Evolutionary conservation across 1,140 invertebrate genomes (phyloP).

Genomic region (Drosophila grimshawi): DNA sequence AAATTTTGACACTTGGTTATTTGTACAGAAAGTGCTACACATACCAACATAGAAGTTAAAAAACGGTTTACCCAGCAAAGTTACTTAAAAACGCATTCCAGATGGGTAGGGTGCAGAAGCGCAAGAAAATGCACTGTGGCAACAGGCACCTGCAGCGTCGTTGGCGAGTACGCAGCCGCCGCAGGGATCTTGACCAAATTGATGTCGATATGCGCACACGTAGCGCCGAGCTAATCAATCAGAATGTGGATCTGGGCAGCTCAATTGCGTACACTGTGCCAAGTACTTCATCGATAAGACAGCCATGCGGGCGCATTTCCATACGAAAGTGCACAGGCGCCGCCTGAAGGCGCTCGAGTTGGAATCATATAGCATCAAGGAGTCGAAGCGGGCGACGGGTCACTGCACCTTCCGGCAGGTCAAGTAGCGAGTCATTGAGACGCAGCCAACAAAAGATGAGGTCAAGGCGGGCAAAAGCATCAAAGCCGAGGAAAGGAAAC

Average conservation of each 20-base stretch:
- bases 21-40: too few relatives aligned
- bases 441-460: slow-evolving; percentile 86
- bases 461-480: slow-evolving; percentile 75
- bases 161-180: slow-evolving; percentile 88
- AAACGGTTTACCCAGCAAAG: too few relatives aligned
- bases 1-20: too few relatives aligned
- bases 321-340: slow-evolving; percentile 95
- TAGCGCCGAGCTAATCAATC: slow-evolving; percentile 91
- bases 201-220: slow-evolving; percentile 91
- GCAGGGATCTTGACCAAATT: slow-evolving; percentile 93
- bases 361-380: slow-evolving; percentile 96
- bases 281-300: slow-evolving; percentile 94
- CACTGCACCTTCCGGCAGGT: slow-evolving; percentile 92
- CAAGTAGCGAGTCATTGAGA: slow-evolving; percentile 91
- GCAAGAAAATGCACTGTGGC: slow-evolving; percentile 91
- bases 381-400: slow-evolving; percentile 95
- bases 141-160: slow-evolving; percentile 89
- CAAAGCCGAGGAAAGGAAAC: slow-evolving; percentile 49
- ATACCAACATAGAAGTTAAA: too few relatives aligned
- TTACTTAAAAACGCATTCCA: slow-evolving; percentile 36
- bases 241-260: slow-evolving; percentile 94
- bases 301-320: slow-evolving; percentile 93
- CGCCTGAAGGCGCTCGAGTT: slow-evolving; percentile 95
- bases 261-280: slow-evolving; percentile 97
- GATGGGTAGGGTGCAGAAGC: slow-evolving; percentile 84